These are phyloP conservation scores for Cyprichromis sp. DNA, from an alignment of 2,113 vertebrate species.

Conservation along the genomic window DNA sequence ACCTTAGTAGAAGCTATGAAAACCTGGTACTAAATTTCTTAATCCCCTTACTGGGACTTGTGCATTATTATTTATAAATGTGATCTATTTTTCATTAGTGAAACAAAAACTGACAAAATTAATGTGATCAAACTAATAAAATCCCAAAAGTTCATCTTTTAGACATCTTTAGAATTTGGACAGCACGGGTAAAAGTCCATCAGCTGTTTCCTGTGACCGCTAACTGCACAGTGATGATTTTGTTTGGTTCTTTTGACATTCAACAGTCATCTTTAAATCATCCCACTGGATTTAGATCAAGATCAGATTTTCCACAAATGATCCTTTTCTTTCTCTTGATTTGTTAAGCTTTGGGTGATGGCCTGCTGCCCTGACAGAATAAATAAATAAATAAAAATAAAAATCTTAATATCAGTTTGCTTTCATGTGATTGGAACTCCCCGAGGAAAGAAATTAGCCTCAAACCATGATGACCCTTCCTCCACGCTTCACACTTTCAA, in stretches of 20 bases:
- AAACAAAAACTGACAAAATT: background rate
- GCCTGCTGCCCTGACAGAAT: background rate
- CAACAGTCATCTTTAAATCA: background rate
- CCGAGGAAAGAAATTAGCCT: background rate
- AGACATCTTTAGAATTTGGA: background rate
- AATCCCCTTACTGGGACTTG: background rate
- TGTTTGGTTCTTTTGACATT: background rate
- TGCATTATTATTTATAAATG: background rate
- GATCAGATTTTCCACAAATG: background rate
- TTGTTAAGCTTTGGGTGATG: background rate
- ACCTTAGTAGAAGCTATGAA: background rate
- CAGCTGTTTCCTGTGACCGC: rapidly evolving
- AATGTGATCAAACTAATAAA: background rate
- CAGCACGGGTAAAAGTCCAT: background rate
- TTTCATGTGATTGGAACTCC: background rate
- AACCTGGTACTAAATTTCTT: background rate
- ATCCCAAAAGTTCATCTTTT: background rate
- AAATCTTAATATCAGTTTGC: background rate
- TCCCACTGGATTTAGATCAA: background rate
- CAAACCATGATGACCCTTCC: background rate
- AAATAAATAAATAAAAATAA: background rate
- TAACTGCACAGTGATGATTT: background rate
- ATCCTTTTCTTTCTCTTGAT: background rate
- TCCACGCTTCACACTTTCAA: background rate
- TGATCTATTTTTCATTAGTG: background rate